Conservation (phyloP, 2,888 invertebrate genomes). For the Imbricaverruca yamaguchii region DNA sequence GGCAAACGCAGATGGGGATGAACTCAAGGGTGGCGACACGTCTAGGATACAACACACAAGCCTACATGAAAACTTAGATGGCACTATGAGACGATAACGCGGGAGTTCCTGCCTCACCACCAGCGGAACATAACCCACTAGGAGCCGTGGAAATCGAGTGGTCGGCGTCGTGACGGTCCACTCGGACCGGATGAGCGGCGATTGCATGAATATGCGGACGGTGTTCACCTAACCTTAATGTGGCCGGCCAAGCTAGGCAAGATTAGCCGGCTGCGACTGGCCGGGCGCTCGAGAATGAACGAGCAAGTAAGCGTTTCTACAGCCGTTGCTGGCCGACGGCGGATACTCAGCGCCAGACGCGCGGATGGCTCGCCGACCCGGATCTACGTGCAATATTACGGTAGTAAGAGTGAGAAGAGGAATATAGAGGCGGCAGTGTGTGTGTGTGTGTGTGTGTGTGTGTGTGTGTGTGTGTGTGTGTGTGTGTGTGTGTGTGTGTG, state of each 20-base stretch:
- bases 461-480: too few species aligned
- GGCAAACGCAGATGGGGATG: background rate
- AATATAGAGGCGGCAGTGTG: background rate
- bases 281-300: background rate
- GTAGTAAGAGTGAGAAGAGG: slow-evolving; percentile 8
- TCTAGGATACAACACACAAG: slow-evolving; percentile 15
- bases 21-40: background rate
- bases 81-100: background rate
- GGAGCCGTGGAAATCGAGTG: background rate
- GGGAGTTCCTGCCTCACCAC: background rate
- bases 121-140: background rate
- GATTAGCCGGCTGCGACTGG: background rate
- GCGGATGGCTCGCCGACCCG: background rate
- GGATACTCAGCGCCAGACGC: background rate
- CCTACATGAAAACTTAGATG: slow-evolving; percentile 4
- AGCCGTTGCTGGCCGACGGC: background rate
- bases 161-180: background rate
- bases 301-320: slow-evolving; percentile 3
- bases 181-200: background rate
- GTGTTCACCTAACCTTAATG: background rate
- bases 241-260: background rate
- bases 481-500: too few species aligned
- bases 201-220: slow-evolving; percentile 17
- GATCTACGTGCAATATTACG: background rate
- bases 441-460: too few species aligned